These are phyloP conservation scores for Oscheius sp. DNA, from an alignment of 2,888 invertebrate genomes.

Conservation along the genomic window DNA sequence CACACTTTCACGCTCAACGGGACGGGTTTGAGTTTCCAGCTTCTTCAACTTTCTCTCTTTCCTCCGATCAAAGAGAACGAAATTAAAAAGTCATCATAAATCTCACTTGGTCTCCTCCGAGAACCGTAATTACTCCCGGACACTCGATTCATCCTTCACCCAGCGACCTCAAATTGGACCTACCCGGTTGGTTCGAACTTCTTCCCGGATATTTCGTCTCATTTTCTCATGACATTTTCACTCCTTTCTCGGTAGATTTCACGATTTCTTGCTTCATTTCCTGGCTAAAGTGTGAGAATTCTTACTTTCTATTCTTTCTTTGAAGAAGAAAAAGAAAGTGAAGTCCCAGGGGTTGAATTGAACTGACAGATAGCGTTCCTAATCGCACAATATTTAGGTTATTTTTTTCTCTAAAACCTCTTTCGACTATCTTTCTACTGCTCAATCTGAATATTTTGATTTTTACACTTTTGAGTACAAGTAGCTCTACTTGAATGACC, in stretches of 20 bases:
- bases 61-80: not conserved
- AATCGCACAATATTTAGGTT: too few species aligned
- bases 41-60: not conserved
- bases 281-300: too few species aligned
- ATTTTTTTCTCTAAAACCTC: too few species aligned
- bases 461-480: too few species aligned
- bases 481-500: too few species aligned
- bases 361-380: too few species aligned
- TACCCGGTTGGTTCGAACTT: not conserved
- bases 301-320: not conserved
- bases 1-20: slow-evolving; percentile 24
- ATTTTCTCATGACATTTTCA: not conserved
- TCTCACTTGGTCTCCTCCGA: not conserved
- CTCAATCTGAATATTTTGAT: too few species aligned
- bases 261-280: too few species aligned
- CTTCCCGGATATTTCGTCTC: not conserved
- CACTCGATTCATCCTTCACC: slow-evolving; percentile 4
- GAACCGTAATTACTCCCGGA: slow-evolving; percentile 3
- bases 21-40: not conserved
- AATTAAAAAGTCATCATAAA: not conserved
- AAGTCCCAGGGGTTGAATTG: not conserved
- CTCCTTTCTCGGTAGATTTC: not conserved
- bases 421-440: too few species aligned
- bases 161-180: slow-evolving; percentile 21
- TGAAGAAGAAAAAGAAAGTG: not conserved